Evolutionary conservation across 2,113 vertebrate species (phyloP).

Genomic region (Rhea americana): DNA sequence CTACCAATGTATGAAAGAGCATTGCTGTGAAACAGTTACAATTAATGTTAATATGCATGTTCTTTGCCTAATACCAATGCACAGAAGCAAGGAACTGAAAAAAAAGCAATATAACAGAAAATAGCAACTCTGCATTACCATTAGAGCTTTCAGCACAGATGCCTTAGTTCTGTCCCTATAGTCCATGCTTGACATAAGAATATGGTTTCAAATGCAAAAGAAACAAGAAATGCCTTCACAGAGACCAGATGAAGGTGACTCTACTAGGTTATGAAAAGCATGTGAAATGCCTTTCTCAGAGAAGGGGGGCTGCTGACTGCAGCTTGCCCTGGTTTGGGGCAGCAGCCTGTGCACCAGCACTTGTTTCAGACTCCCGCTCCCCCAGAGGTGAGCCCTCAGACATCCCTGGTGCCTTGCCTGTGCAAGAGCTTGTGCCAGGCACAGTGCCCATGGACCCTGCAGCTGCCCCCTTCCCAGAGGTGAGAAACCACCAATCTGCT

Average conservation of each 20-base stretch:
- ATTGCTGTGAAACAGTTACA: background rate
- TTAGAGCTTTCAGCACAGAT: fast-evolving
- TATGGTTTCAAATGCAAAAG: background rate
- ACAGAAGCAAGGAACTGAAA: background rate
- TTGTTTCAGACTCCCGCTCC: no score
- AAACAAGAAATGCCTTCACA: background rate
- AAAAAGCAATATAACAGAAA: background rate
- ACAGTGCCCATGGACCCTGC: no score
- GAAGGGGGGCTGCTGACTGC: background rate
- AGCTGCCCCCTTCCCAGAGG: no score
- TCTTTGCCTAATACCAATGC: background rate
- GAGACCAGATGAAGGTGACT: fast-evolving
- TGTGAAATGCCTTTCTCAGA: background rate
- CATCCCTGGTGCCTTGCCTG: no score
- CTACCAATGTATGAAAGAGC: background rate
- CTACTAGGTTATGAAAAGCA: background rate
- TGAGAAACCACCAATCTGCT: no score
- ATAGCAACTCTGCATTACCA: background rate
- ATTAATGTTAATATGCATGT: fast-evolving
- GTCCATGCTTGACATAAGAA: background rate
- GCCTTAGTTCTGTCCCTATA: background rate
- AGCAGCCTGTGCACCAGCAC: no score
- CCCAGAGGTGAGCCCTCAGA: no score
- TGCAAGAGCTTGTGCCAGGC: no score
- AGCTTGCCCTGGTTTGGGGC: background rate